Conservation (phyloP, 2,113 vertebrate genomes). For the human (Homo sapiens) region DNA sequence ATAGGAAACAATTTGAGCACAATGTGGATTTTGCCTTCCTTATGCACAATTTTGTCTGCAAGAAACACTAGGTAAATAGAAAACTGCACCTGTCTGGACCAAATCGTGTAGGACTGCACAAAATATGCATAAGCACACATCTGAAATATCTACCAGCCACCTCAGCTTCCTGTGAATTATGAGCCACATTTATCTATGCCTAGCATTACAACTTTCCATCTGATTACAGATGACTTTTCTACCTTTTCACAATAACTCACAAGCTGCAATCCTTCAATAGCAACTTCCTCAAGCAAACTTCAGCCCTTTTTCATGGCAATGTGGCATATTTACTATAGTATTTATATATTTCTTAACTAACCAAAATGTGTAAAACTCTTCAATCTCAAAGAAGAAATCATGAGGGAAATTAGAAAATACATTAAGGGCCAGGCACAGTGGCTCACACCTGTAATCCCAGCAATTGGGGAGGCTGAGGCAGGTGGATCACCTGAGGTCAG, state of each 20-base stretch:
- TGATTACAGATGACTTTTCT: not conserved
- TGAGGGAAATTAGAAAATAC: not conserved
- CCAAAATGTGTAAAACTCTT: not conserved
- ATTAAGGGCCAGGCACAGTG: no score
- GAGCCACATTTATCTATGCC: not conserved
- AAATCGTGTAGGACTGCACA: not conserved
- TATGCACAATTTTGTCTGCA: not conserved
- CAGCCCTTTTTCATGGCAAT: not conserved
- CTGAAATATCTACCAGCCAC: not conserved
- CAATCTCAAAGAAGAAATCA: not conserved
- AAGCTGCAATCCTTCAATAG: not conserved
- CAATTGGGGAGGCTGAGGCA: no score
- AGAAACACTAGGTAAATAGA: not conserved
- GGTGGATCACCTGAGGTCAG: no score
- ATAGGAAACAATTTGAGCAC: not conserved
- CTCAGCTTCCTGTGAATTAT: not conserved
- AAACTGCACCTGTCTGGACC: not conserved
- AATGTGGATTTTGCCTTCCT: not conserved
- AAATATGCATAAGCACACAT: not conserved
- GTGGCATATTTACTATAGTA: not conserved
- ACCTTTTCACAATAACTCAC: not conserved
- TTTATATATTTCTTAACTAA: not conserved
- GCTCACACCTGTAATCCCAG: no score
- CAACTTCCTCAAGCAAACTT: not conserved
- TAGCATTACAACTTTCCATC: not conserved